Base-by-base conservation (phyloP, 1,140 invertebrate genomes). In the Penaeus vannamei region DNA sequence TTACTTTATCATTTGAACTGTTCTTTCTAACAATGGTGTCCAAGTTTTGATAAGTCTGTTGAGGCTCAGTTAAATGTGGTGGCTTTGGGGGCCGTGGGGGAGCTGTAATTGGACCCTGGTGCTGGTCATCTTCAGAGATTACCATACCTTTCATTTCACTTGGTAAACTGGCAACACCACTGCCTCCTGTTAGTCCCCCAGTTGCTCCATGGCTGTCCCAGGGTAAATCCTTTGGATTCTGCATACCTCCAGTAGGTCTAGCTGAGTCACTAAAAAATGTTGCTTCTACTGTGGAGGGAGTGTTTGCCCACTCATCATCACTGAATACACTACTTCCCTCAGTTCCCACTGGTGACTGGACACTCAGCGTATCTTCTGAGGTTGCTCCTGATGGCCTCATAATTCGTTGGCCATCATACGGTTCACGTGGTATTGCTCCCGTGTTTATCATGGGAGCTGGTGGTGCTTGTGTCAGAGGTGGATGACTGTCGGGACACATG, bases 61-160 rank as follows among this genome's bases (percentile, higher is more conserved):
- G 90, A 26, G 72, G 94, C 60, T 91, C 92, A 93, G 93, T 86
- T 59, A 94, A 92, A 91, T 95, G 94, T n/a, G 94, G 93, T 12
- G 96, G 96, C 93, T 96, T 97, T 1, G 96, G 96, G n/a, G 96
- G 96, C 90, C 96, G 93, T 5, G 96, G 96, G 17, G 96, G 96
- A 22, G 95, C 95, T 32, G 92, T 92, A 69, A 36, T 59, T 20
- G 93, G 91, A 32, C 14, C 53, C 32, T 84, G 83, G 14, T 85
- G 87, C 46, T 80, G 87, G 8, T 89, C 66, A 29, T 89, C 87
- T 62, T 89, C 87, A 62, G 87, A 84, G n/a, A 89, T n/a, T 26
- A 60, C 79, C 12, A 89, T 60, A 62, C 87, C 60, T 76, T 66
- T 62, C 20, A 88, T 29, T 61, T 88, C 86, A 84, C 62, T 62